Evolutionary conservation across 2,888 invertebrate genomes (phyloP), one percentile per base, ranked within the genome.

Genomic region (Beris morrisii): DNA sequence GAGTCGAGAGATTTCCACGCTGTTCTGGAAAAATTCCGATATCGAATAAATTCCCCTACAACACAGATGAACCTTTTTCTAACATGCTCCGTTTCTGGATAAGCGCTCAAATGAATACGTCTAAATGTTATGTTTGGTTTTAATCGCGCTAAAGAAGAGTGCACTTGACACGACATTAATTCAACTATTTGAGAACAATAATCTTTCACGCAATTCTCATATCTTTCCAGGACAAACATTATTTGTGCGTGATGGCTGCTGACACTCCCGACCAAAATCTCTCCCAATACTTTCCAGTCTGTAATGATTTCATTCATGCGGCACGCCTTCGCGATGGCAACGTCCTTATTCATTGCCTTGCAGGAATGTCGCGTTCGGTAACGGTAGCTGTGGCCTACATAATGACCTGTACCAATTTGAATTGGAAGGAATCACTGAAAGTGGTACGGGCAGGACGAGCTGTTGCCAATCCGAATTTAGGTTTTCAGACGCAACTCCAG

Each of bases 361-460:
- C 97, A 22, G 97, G 97, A 38, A 95, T 97, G 90, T 97, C 97
- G 1, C 88, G 97, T 28, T 96, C 96, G 76, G 97, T 97, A 71
- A 96, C 97, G 0, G 92, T 97, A 64, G 93, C 94, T 0, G 94
- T 95, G 5, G 97, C 97, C 48, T 97, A 97, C 82, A 91, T 97
- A 71, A 97, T 97, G 96, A 91, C 94, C 54, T 93, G 92, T 69
- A 95, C 97, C 32, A 84, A 88, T 69, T 85, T 97, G 57, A 89
- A 87, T 66, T 96, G 95, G 94, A 91, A 94, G 73, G 96, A 97
- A 76, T 90, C 95, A 1, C 82, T 97, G 69, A 95, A 96, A 82
- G 94, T 95, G 69, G 94, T 97, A 58, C 86, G 95, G 69, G 93
- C 93, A 0, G 95, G 95, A 46, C 86, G 97, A 67, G 88, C 91